Evolutionary conservation across 2,113 vertebrate species (phyloP), one percentile per base, ranked within the genome.

Genomic region (Lethenteron camtschaticum): DNA sequence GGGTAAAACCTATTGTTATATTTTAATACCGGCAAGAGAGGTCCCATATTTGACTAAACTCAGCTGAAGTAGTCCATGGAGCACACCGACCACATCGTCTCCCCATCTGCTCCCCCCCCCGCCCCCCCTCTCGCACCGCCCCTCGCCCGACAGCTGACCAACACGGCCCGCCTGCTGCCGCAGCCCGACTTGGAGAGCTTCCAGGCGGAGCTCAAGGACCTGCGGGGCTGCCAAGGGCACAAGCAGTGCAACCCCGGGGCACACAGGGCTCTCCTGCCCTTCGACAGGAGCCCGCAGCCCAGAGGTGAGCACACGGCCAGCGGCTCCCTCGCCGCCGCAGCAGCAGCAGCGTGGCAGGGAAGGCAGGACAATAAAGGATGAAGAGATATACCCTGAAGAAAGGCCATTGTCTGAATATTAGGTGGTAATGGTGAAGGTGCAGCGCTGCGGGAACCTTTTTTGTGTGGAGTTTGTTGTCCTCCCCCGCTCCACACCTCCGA

Each of bases 171-270:
- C 75, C 87, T 81, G 0, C 81, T 97, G 14, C 87, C 90, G 71
- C 82, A 87, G 73, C 83, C 84, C 0, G 73, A 88, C 73, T 85
- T 95, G 70, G 95, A 94, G 72, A 81, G 87, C 71, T 79, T 96
- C 70, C 90, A 95, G 0, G 75, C 86, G 13, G 87, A 94, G 75
- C 87, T 97, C 68, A 87, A 89, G 88, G 90, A 87, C 68, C 77
- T 97, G 58, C 79, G 89, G 69, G 85, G 84, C 75, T 97, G 92
- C 78, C 89, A 84, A 76, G 92, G 92, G 4, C 85, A 86, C 70
- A 89, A 87, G 72, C 89, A 95, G n/a, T 97, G 92, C 73, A 86
- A 86, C 72, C 85, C 85, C 41, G 41, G 41, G 41, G 41, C 41
- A 41, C 41, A 5, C 41, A 41, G 41, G 41, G 41, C 41, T 41